Evolutionary conservation across 2,888 invertebrate genomes (phyloP).

Genomic region (Anoncus sp.): DNA sequence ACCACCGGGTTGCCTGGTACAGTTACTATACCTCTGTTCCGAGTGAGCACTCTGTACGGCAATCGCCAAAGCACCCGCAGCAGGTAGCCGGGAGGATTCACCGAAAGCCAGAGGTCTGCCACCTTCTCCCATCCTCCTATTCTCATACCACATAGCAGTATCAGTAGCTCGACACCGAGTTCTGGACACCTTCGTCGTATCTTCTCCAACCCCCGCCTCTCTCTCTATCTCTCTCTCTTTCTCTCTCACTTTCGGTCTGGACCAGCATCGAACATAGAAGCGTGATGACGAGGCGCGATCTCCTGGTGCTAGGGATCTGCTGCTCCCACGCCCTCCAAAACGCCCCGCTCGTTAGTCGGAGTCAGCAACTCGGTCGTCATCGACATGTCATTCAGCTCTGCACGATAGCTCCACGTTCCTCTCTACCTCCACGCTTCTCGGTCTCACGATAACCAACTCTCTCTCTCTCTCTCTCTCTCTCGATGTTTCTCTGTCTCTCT

Average conservation of each 20-base stretch:
- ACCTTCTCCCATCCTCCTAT: constrained; percentile 58
- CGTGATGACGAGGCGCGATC: constrained; percentile 82
- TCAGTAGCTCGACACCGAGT: constrained; percentile 52
- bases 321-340: constrained; percentile 79
- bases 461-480: constrained; percentile 33
- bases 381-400: constrained; percentile 82
- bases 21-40: constrained; percentile 39
- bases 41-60: constrained; percentile 51
- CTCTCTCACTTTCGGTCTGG: constrained; percentile 34
- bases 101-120: constrained; percentile 47
- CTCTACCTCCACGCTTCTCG: constrained; percentile 67
- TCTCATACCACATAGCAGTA: constrained; percentile 45
- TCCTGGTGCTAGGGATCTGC: constrained; percentile 66
- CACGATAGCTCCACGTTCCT: constrained; percentile 68
- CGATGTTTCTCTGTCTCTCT: constrained; percentile 47
- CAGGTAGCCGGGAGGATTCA: constrained; percentile 47
- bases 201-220: constrained; percentile 11
- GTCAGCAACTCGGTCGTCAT: constrained; percentile 83
- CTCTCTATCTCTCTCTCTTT: constrained; percentile 4
- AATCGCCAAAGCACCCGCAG: constrained; percentile 44
- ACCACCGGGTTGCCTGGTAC: constrained; percentile 55
- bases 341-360: constrained; percentile 83
- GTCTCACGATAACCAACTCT: constrained; percentile 63
- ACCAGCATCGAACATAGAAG: constrained; percentile 58
- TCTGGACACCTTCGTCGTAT: constrained; percentile 56